Percentiles rank a stretch among this genome's conserved stretches.
Evolutionary conservation across 2,888 invertebrate genomes (phyloP).

Genomic region (Drosophila heteroneura): DNA sequence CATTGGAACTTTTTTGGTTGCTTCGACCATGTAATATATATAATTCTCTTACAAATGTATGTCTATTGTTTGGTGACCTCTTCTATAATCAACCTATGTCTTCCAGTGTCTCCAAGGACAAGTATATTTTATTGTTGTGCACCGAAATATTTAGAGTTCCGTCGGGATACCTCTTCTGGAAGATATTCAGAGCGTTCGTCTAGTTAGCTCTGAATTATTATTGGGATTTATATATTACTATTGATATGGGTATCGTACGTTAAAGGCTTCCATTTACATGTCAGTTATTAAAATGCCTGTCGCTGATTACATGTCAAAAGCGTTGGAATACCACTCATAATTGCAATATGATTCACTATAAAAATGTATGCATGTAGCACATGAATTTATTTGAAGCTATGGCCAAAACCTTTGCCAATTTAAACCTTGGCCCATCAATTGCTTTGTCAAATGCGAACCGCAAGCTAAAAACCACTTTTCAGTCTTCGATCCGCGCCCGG

Average conservation of each 20-base stretch:
- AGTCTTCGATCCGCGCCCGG: conserved; percentile 69
- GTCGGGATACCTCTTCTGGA: background rate
- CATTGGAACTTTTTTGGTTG: too few species aligned
- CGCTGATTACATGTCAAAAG: conserved; percentile 48
- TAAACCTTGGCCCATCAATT: conserved; percentile 68
- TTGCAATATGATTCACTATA: conserved; percentile 50
- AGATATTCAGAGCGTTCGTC: background rate
- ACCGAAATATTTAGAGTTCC: background rate
- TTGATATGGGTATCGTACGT: background rate
- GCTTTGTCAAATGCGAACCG: conserved; percentile 75
- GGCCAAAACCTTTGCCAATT: conserved; percentile 49
- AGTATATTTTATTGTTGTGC: background rate
- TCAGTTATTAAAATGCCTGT: conserved; percentile 30
- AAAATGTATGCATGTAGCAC: conserved; percentile 38
- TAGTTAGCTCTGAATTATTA: background rate
- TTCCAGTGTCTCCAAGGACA: background rate
- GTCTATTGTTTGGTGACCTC: background rate
- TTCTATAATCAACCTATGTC: background rate
- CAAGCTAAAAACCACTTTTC: conserved; percentile 75
- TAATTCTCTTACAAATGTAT: background rate
- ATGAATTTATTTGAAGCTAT: conserved; percentile 34
- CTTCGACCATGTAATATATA: too few species aligned
- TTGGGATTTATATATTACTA: background rate
- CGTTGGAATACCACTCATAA: conserved; percentile 44
- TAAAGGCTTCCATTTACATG: conserved; percentile 24